Conservation (phyloP, 2,888 invertebrate genomes). For the Cantharis lateralis region DNA sequence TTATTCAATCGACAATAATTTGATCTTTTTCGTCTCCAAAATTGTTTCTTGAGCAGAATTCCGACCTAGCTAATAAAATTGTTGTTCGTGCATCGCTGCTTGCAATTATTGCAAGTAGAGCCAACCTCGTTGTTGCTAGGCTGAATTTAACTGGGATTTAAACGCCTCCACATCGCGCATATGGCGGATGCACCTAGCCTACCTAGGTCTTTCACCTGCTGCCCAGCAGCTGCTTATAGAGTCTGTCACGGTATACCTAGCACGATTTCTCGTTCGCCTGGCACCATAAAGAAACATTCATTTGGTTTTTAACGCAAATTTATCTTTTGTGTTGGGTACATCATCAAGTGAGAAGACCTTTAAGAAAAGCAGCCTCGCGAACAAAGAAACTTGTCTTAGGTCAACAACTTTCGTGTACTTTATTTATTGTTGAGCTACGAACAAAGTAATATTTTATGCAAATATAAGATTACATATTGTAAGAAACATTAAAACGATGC, state of each 20-base stretch:
- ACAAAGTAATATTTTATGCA: not conserved
- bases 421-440: not conserved
- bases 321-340: not conserved
- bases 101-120: not conserved
- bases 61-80: not conserved
- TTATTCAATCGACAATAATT: not conserved
- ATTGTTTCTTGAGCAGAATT: not conserved
- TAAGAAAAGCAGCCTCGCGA: not conserved
- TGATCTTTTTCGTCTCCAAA: not conserved
- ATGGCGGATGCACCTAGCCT: constrained; percentile 18
- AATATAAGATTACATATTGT: not conserved
- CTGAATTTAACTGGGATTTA: constrained; percentile 8
- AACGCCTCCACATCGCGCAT: constrained; percentile 15
- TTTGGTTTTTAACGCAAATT: not conserved
- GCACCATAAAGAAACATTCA: not conserved
- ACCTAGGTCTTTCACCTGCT: constrained; percentile 37
- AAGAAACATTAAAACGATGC: not conserved
- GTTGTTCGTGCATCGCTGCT: not conserved
- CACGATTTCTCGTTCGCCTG: not conserved
- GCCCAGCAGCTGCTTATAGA: constrained; percentile 27
- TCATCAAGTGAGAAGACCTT: not conserved
- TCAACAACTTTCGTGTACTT: not conserved
- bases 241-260: not conserved
- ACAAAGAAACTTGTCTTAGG: not conserved
- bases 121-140: constrained; percentile 5